Evolutionary conservation across 2,888 invertebrate genomes (phyloP).

Genomic region (Cyclophora albipunctata): DNA sequence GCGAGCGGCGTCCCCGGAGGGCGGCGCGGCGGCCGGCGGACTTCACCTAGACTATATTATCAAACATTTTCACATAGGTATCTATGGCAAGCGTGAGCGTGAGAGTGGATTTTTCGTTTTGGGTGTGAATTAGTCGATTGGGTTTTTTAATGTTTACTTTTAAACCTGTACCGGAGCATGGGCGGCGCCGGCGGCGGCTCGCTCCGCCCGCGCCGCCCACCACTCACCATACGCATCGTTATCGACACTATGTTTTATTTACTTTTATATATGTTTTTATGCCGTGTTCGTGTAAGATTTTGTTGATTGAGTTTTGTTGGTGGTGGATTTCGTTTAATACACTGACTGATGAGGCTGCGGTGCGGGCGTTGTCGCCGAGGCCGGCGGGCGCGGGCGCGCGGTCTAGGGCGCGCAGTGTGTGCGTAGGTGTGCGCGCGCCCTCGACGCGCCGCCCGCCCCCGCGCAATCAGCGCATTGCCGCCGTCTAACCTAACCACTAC

Average conservation of each 20-base stretch:
- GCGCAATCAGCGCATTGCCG: conserved; percentile 24
- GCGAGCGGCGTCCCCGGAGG: conserved; percentile 65
- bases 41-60: conserved; percentile 71
- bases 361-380: conserved; percentile 25
- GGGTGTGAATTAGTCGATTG: conserved; percentile 76
- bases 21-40: conserved; percentile 67
- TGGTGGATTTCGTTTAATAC: conserved; percentile 76
- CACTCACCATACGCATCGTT: conserved; percentile 67
- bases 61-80: conserved; percentile 75
- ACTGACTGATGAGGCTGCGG: conserved; percentile 48
- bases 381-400: conserved; percentile 18
- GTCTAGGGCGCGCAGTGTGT: conserved; percentile 55
- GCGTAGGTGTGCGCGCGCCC: conserved; percentile 53
- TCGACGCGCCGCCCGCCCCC: conserved; percentile 30
- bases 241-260: conserved; percentile 71
- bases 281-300: conserved; percentile 75
- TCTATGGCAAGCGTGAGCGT: conserved; percentile 77
- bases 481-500: conserved; percentile 31
- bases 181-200: conserved; percentile 56
- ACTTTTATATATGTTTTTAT: conserved; percentile 61
- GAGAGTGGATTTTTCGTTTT: conserved; percentile 76
- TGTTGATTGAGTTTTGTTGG: conserved; percentile 74
- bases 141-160: conserved; percentile 75
- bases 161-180: conserved; percentile 67
- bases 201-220: conserved; percentile 55